These are phyloP conservation scores for Uropsilus gracilis DNA, from an alignment of 2,113 vertebrate genomes.

Conservation along the genomic window DNA sequence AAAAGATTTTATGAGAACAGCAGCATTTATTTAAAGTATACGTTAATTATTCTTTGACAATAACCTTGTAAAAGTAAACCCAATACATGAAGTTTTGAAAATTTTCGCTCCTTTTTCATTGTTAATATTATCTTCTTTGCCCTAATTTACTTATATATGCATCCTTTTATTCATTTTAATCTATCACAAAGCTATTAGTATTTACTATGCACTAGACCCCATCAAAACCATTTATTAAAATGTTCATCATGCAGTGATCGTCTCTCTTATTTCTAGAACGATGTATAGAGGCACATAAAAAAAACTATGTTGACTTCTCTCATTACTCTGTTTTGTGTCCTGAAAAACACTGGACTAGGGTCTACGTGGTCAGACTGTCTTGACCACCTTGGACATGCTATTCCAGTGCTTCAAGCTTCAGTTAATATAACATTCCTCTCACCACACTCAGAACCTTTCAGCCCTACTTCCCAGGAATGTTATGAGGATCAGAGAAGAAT, in stretches of 20 bases:
- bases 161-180: conserved; percentile 22
- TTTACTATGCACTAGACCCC: background rate
- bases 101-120: background rate
- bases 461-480: background rate
- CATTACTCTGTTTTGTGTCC: background rate
- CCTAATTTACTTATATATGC: conserved; percentile 38
- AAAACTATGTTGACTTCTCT: conserved; percentile 21
- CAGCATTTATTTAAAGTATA: conserved; percentile 32
- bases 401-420: background rate
- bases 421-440: background rate
- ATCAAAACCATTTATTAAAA: conserved; percentile 50
- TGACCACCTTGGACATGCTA: background rate
- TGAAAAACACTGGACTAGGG: background rate
- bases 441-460: background rate
- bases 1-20: conserved; percentile 44
- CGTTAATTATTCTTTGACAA: conserved; percentile 1
- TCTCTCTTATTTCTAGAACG: conserved; percentile 35
- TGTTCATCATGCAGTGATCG: conserved; percentile 31
- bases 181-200: background rate
- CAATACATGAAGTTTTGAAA: background rate
- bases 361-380: background rate
- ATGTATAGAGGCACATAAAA: background rate
- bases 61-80: conserved; percentile 7
- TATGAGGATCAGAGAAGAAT: background rate
- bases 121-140: background rate